Conservation (phyloP, 2,888 invertebrate species). For the Drosophila aldrichi region DNA sequence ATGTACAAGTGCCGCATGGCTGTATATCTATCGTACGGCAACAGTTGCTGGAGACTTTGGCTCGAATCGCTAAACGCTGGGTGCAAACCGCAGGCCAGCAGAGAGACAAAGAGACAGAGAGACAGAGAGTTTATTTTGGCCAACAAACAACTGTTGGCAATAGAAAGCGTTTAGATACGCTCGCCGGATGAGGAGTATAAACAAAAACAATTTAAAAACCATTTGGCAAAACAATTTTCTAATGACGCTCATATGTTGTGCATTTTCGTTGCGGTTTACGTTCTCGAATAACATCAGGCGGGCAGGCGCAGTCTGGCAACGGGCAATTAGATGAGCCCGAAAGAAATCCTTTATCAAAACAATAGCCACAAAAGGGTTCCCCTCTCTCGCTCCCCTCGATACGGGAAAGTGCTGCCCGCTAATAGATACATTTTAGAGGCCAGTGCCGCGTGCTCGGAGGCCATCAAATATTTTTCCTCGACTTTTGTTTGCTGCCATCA, state of each 20-base stretch:
- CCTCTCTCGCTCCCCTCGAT: background rate
- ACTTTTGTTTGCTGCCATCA: conserved; percentile 57
- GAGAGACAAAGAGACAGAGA: background rate
- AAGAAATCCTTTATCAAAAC: conserved; percentile 78
- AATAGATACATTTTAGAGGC: conserved; percentile 69
- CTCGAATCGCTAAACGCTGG: conserved; percentile 56
- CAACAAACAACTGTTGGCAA: conserved; percentile 68
- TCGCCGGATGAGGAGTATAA: conserved; percentile 62
- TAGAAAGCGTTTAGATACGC: conserved; percentile 67
- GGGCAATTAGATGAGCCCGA: conserved; percentile 67
- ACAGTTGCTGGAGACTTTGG: conserved; percentile 68
- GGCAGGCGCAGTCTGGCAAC: conserved; percentile 3
- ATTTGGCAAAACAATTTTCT: conserved; percentile 82
- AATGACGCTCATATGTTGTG: conserved; percentile 78
- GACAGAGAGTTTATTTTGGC: conserved; percentile 59
- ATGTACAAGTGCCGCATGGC: conserved; percentile 5
- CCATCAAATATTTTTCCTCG: conserved; percentile 65
- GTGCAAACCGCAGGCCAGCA: conserved; percentile 58
- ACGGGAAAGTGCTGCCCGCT: conserved; percentile 42
- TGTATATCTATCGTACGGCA: conserved; percentile 8
- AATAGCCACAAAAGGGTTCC: conserved; percentile 58
- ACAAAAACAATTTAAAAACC: conserved; percentile 81
- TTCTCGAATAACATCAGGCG: conserved; percentile 41
- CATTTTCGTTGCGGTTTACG: conserved; percentile 76
- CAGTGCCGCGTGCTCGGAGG: conserved; percentile 68